Base-by-base conservation (phyloP, 2,888 invertebrate species). In the Tromatobia lineatoria region DNA sequence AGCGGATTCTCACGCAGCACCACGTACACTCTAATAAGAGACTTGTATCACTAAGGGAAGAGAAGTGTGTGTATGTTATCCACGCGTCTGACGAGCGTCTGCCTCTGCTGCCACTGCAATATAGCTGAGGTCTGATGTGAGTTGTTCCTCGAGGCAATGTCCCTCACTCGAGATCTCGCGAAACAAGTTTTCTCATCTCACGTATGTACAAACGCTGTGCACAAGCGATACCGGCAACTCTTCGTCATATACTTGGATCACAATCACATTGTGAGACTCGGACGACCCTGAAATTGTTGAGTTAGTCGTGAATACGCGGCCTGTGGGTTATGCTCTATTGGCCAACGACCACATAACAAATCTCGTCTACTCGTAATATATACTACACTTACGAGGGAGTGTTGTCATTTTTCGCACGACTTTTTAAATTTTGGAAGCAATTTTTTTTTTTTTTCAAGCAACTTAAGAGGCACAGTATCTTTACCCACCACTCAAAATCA, bases 61-160 rank as follows among this genome's bases (percentile, higher is more conserved):
- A 81, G 61, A 78, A 78, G 80, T 73, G 69, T 67, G 69, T 67
- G 61, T 74, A 18, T 29, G 77, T 84, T 74, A 74, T 84, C 80
- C 84, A 61, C 50, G 38, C 50, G 84, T 84, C 84, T 84, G 84
- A 78, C 77, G 80, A 50, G 69, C 64, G 84, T 84, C 84, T 84
- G 74, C 50, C 75, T 75, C 20, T 20, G 18, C n/a, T 18, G 34
- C 29, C 73, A 61, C 42, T 69, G 67, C 76, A 2, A 38, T 38
- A 66, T 59, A 59, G 13, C 59, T 0, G 71, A 70, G 66, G 67
- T 70, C 76, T 4, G 29, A 29, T 29, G 29, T 76, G 3, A 15
- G 67, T 77, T 73, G 67, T 80, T 73, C 54, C 80, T 78, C 80
- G 80, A 64, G 80, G 84, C 83, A 80, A 83, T 82, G 71, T 29